Conservation (phyloP, 2,888 invertebrate species). For the Aphodius granarius region DNA sequence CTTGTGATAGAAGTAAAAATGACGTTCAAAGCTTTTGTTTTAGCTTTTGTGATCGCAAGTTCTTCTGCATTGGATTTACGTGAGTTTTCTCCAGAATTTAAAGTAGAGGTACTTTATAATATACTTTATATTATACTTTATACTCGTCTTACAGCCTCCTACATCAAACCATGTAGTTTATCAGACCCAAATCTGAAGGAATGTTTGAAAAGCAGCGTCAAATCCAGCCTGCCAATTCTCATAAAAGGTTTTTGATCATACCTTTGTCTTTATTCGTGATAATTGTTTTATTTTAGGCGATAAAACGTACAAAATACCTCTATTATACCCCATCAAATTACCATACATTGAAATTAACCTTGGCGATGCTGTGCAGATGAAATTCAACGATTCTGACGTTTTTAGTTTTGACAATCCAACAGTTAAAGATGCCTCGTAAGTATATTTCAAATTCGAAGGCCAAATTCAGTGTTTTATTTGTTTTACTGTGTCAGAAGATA, state of each 20-base stretch:
- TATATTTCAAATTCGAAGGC: too few species aligned
- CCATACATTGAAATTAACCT: conserved; percentile 14
- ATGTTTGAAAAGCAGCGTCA: conserved; percentile 7
- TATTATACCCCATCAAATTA: conserved; percentile 15
- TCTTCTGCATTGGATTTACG: conserved; percentile 1
- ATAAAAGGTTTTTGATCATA: conserved; percentile 1
- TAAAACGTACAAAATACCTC: conserved; percentile 15
- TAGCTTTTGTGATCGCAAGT: neutral
- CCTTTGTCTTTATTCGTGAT: neutral
- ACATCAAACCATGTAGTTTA: conserved; percentile 18
- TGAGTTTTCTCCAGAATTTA: conserved; percentile 8
- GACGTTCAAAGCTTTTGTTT: neutral
- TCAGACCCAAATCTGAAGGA: conserved; percentile 7
- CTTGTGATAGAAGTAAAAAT: neutral
- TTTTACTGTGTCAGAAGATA: too few species aligned
- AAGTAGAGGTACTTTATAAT: too few species aligned
- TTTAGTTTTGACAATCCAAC: conserved; percentile 14
- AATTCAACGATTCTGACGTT: conserved; percentile 11
- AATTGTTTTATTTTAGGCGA: conserved; percentile 1
- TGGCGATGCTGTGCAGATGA: conserved; percentile 14
- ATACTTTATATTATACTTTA: too few species aligned
- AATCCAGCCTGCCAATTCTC: neutral
- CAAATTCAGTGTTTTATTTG: too few species aligned
- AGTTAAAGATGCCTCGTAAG: conserved; percentile 1
- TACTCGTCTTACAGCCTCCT: neutral